Evolutionary conservation across 2,888 invertebrate genomes (phyloP).

Genomic region (Seira musarum): DNA sequence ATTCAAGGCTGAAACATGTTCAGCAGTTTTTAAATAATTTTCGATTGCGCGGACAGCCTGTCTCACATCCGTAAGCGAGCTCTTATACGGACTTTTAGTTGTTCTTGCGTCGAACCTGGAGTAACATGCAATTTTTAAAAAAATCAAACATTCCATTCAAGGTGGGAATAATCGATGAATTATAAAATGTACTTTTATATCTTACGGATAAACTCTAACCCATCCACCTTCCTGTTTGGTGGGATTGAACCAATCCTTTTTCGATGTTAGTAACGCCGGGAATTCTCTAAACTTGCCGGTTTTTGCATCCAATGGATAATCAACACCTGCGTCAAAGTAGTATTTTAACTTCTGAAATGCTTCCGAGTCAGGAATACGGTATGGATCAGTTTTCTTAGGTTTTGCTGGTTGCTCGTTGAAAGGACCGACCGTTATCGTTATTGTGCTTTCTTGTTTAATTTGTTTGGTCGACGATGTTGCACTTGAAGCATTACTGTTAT

Average conservation of each 20-base stretch:
- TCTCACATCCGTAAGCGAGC: constrained; percentile 39
- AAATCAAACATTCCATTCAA: too few relatives aligned
- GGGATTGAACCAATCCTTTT: constrained; percentile 78
- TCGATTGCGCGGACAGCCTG: constrained; percentile 43
- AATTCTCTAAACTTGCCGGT: constrained; percentile 30
- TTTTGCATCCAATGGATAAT: constrained; percentile 29
- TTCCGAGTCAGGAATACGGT: constrained; percentile 15
- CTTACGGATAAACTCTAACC: constrained; percentile 82
- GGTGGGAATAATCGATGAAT: background rate
- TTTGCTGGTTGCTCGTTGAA: too few relatives aligned
- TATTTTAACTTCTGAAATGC: constrained; percentile 31
- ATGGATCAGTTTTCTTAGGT: too few relatives aligned
- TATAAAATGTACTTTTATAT: too few relatives aligned
- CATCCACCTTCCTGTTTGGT: constrained; percentile 81
- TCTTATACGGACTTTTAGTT: constrained; percentile 42
- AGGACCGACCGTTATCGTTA: too few relatives aligned
- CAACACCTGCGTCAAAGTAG: constrained; percentile 38
- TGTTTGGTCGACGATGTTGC: too few relatives aligned
- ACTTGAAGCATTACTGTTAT: too few relatives aligned
- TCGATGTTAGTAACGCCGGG: constrained; percentile 65
- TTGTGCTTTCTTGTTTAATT: too few relatives aligned
- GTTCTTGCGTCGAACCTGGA: constrained; percentile 38
- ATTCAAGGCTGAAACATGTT: constrained; percentile 26
- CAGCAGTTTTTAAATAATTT: constrained; percentile 42
- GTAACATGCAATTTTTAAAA: background rate